These are phyloP conservation scores for Leucophenga maculata DNA, from an alignment of 2,888 invertebrate genomes.

Conservation along the genomic window DNA sequence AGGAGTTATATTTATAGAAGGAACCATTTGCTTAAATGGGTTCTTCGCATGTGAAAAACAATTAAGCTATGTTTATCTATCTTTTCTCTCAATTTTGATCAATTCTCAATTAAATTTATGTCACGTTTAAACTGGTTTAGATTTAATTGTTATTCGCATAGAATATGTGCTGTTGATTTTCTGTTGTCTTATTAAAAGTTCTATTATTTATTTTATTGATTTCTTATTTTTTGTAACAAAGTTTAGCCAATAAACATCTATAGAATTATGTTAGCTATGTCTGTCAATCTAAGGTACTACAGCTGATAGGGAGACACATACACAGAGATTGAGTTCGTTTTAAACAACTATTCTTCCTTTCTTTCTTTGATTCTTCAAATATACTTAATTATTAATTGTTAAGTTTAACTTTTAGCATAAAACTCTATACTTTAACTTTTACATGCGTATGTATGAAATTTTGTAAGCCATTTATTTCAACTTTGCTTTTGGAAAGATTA, in stretches of 20 bases:
- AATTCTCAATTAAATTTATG: not conserved
- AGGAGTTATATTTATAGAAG: no score
- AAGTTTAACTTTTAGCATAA: conserved; percentile 5
- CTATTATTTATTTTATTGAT: not conserved
- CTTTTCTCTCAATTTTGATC: not conserved
- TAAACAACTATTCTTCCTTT: not conserved
- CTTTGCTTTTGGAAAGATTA: not conserved
- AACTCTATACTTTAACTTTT: conserved; percentile 3
- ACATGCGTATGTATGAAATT: no score
- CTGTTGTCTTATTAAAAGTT: not conserved
- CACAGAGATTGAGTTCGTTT: not conserved
- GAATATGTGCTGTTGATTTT: not conserved
- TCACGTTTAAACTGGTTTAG: not conserved
- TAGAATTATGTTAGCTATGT: not conserved
- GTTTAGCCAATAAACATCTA: conserved; percentile 1
- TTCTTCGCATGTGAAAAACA: not conserved
- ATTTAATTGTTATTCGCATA: not conserved
- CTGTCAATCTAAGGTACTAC: conserved; percentile 12
- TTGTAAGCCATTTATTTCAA: conserved; percentile 1
- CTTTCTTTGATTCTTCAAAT: not conserved
- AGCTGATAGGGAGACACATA: conserved; percentile 4
- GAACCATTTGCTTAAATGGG: no score
- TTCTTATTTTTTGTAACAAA: not conserved
- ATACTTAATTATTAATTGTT: not conserved
- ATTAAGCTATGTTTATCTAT: not conserved